Conservation (phyloP, 2,797 vertebrate genomes). For the Zalophus californianus region DNA sequence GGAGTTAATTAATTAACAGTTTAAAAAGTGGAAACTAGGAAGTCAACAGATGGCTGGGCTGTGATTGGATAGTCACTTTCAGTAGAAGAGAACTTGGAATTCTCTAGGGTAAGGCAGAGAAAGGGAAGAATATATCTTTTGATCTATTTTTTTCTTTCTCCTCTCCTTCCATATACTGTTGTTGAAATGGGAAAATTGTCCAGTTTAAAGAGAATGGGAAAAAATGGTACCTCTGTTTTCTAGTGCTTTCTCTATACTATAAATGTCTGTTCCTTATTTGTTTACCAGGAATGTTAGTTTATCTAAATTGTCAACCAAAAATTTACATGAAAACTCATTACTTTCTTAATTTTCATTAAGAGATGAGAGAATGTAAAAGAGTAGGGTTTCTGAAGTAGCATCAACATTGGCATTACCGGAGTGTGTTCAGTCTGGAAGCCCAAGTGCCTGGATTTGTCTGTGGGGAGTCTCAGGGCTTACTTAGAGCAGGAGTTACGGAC, state of each 20-base stretch:
- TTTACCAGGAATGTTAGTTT: not conserved
- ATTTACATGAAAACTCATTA: conserved; percentile 14
- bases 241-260: not conserved
- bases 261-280: not conserved
- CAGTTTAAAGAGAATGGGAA: not conserved
- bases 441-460: not conserved
- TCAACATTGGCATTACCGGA: not conserved
- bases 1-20: conserved; percentile 77
- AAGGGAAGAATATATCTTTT: not conserved
- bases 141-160: not conserved
- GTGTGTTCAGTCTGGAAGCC: not conserved
- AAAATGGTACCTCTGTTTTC: not conserved
- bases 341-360: conserved; percentile 36
- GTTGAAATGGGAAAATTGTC: not conserved
- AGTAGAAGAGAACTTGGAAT: conserved; percentile 37
- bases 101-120: not conserved
- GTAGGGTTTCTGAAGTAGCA: not conserved
- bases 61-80: conserved; percentile 47
- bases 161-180: not conserved
- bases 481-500: not conserved
- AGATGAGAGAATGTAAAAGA: conserved; percentile 18
- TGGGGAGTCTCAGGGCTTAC: not conserved
- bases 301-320: not conserved
- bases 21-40: conserved; percentile 58
- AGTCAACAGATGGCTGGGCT: conserved; percentile 57